Conservation (phyloP, 30 jellyfish, hydroid and myxozoan species). For the Chironex yamaguchii region DNA sequence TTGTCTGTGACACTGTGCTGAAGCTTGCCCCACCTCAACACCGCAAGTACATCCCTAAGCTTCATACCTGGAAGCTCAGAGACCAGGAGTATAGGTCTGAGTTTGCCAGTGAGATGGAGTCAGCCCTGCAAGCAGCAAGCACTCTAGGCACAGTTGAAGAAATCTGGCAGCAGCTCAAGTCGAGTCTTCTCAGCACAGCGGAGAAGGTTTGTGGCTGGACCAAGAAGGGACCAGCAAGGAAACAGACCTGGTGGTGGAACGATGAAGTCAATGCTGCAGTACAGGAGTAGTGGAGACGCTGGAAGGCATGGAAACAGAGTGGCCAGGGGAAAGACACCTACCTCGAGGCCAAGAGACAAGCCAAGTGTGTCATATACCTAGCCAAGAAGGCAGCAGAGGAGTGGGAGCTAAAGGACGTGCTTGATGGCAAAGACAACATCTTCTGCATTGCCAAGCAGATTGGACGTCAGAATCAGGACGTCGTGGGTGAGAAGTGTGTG, state of each 20-base stretch:
- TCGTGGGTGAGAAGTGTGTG: background rate
- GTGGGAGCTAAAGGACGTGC: no score
- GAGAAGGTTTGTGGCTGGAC: background rate
- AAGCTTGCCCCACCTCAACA: background rate
- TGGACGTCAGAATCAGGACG: background rate
- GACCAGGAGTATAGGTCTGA: background rate
- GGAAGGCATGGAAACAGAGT: background rate
- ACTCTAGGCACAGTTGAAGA: no score
- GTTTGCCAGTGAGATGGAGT: background rate
- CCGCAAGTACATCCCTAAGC: background rate
- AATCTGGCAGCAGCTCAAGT: background rate
- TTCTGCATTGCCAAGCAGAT: background rate
- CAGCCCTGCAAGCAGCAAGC: no score
- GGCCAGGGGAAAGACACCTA: background rate
- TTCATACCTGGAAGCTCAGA: background rate
- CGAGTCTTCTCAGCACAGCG: background rate
- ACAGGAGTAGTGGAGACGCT: background rate
- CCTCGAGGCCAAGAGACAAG: background rate
- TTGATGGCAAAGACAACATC: background rate
- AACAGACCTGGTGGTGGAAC: constrained; percentile 2
- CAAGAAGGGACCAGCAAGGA: no score
- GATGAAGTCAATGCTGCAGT: background rate
- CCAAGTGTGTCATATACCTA: background rate
- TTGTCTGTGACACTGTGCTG: background rate
- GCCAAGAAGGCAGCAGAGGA: background rate